Percentiles rank a stretch among this genome's conserved stretches.
Conservation (phyloP, 2,797 vertebrate species). For the Anguilla megastoma region DNA sequence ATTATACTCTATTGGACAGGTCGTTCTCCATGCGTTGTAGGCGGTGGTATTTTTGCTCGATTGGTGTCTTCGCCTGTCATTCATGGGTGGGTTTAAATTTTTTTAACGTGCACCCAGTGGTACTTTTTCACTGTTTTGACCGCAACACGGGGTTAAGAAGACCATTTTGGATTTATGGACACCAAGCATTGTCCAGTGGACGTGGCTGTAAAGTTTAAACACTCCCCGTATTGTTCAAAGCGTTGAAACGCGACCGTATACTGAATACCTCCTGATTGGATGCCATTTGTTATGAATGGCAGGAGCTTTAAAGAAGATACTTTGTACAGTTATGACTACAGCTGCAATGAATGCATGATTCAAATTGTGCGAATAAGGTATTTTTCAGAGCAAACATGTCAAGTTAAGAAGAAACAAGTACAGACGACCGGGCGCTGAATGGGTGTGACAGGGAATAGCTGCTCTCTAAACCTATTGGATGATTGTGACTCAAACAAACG, state of each 20-base stretch:
- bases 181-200: background rate
- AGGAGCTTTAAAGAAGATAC: background rate
- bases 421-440: background rate
- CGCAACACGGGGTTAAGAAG: background rate
- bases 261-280: background rate
- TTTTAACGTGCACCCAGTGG: background rate
- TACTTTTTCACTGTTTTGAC: background rate
- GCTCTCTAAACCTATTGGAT: constrained; percentile 35
- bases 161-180: background rate
- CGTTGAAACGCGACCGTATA: background rate
- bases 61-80: constrained; percentile 31
- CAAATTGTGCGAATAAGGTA: background rate
- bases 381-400: background rate
- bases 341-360: background rate
- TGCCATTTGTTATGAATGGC: background rate
- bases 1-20: constrained; percentile 47
- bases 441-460: background rate
- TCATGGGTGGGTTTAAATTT: background rate
- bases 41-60: background rate
- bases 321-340: background rate
- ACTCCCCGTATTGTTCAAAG: background rate
- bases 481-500: background rate
- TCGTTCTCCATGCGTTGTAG: constrained; percentile 36
- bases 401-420: background rate
- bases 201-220: constrained; percentile 35